phyloP scores from a whole-genome alignment of 2,888 invertebrate species.

The Bellardia bayeri region DNA sequence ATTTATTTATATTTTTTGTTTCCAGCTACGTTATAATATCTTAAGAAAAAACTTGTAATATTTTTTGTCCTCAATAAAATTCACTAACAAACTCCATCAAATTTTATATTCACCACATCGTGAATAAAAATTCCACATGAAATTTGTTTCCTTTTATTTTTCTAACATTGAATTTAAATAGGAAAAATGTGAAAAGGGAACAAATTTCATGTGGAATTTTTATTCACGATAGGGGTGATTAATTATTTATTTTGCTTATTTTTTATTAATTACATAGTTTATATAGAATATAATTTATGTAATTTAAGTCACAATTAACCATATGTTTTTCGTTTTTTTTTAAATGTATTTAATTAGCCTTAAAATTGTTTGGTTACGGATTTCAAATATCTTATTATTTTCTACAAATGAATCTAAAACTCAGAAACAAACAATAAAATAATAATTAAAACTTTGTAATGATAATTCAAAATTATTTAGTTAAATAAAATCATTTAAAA shows the following conservation, averaged over 20 bases:
- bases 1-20: constrained; percentile 45
- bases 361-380: constrained; percentile 22
- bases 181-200: no score
- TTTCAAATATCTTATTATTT: neutral
- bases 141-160: no score
- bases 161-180: no score
- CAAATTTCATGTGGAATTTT: no score
- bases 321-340: constrained; percentile 41
- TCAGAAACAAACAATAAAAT: constrained; percentile 5
- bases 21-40: constrained; percentile 47
- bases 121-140: no score
- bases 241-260: constrained; percentile 48
- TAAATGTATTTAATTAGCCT: constrained; percentile 39
- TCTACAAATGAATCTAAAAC: neutral
- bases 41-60: constrained; percentile 51
- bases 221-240: no score
- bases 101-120: no score
- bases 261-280: constrained; percentile 30
- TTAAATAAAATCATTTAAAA: constrained; percentile 12
- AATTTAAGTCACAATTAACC: constrained; percentile 63
- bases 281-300: constrained; percentile 38
- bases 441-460: neutral
- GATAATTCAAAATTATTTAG: neutral
- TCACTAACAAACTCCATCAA: constrained; percentile 72
- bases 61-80: constrained; percentile 49